Percentiles rank a stretch among this genome's conserved stretches.
phyloP scores from a whole-genome alignment of 2,888 invertebrate genomes.

The Acanthosepion lycidas region DNA sequence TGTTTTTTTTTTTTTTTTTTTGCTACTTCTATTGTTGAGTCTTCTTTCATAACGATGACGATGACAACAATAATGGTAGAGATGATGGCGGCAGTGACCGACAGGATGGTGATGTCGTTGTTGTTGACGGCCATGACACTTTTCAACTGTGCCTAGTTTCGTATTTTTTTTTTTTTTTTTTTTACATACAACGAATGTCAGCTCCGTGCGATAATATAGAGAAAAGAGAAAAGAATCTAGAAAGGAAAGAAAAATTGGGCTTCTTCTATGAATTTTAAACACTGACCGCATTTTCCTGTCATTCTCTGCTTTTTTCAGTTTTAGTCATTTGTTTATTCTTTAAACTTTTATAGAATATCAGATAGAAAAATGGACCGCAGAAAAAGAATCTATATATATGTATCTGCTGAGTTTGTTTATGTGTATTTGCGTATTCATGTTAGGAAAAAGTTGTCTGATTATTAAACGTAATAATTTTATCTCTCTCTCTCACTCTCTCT shows the following conservation, averaged over 20 bases:
- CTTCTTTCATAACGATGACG: background rate
- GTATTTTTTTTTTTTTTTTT: background rate
- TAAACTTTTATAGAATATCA: no score
- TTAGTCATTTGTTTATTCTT: no score
- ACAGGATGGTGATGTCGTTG: background rate
- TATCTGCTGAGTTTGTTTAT: no score
- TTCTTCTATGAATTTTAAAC: background rate
- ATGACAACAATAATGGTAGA: background rate
- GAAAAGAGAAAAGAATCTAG: background rate
- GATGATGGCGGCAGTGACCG: slow-evolving; percentile 16
- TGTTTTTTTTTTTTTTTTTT: background rate
- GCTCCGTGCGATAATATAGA: background rate
- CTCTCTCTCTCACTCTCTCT: no score
- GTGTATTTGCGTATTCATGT: no score
- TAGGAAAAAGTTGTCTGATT: no score
- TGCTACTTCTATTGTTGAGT: background rate
- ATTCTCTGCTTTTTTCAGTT: background rate
- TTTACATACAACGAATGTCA: background rate
- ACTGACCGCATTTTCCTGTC: background rate
- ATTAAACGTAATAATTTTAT: no score
- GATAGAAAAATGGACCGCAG: no score
- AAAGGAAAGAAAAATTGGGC: background rate
- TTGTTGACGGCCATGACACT: background rate
- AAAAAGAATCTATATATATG: no score
- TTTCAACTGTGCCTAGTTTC: background rate